phyloP scores from a whole-genome alignment of 2,113 vertebrate species.

The Eclectus roratus region DNA sequence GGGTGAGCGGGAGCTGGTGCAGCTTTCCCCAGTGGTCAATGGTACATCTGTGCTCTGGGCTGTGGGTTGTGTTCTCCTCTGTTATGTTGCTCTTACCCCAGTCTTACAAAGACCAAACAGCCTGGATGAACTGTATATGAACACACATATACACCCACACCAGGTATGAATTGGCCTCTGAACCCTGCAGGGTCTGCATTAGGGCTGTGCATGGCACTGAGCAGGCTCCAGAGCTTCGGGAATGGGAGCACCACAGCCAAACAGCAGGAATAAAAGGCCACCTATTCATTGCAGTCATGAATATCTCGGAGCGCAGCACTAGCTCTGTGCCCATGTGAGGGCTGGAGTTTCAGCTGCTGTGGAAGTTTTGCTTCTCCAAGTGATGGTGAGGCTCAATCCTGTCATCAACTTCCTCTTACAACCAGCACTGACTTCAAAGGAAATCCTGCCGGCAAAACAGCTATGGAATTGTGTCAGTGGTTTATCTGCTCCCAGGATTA shows the following conservation, averaged over 20 bases:
- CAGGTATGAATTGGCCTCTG: background rate
- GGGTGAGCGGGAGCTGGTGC: accelerated
- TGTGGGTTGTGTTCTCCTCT: accelerated
- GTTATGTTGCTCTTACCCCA: background rate
- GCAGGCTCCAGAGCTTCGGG: background rate
- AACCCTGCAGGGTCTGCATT: background rate
- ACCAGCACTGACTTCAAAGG: slow-evolving; percentile 12
- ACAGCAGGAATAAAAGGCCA: background rate
- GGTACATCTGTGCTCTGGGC: accelerated
- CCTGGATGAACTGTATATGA: background rate
- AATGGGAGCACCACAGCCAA: background rate
- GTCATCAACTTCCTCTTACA: slow-evolving; percentile 9
- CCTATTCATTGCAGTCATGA: background rate
- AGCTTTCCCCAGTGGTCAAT: accelerated
- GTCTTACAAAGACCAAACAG: background rate
- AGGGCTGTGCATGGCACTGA: background rate
- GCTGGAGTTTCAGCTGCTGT: background rate
- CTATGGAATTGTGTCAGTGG: slow-evolving; percentile 46
- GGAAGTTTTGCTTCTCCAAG: background rate
- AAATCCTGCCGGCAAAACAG: slow-evolving; percentile 49
- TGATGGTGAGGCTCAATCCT: background rate
- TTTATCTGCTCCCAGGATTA: slow-evolving; percentile 52
- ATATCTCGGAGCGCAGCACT: accelerated
- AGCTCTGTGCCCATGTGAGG: background rate
- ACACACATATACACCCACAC: background rate